A percentile compares a stretch with the other conserved stretches of the same genome.
phyloP scores from a whole-genome alignment of 2,797 vertebrate species.

The Glossophaga mutica region DNA sequence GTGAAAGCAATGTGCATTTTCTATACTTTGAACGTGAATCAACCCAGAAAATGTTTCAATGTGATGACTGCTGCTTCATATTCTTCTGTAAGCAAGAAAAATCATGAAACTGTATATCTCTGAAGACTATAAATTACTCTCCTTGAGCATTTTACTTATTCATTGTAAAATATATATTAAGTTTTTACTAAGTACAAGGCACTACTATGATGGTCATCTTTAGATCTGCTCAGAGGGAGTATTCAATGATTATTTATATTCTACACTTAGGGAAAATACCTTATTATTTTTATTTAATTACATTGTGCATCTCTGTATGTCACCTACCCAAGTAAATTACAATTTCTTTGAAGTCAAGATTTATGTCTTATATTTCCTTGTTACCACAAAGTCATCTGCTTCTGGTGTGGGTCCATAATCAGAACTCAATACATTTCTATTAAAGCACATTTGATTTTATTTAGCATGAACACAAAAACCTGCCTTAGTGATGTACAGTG shows the following conservation, averaged over 20 bases:
- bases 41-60: conserved; percentile 7
- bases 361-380: not conserved
- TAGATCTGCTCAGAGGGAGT: not conserved
- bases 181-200: not conserved
- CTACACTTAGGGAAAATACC: not conserved
- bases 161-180: not conserved
- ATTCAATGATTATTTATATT: not conserved
- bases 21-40: not conserved
- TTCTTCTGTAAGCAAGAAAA: not conserved
- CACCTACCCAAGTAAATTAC: not conserved
- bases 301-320: not conserved
- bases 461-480: not conserved
- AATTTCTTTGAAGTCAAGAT: not conserved
- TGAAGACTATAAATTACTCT: not conserved
- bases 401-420: not conserved
- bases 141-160: not conserved
- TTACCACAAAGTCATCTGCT: not conserved
- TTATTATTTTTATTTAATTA: not conserved
- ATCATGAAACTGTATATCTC: not conserved
- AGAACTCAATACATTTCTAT: not conserved
- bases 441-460: not conserved
- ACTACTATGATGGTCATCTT: not conserved
- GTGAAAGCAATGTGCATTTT: not conserved
- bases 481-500: not conserved
- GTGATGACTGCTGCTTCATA: not conserved